Evolutionary conservation across 2,888 invertebrate species (phyloP), one percentile per base, ranked within the genome.

Genomic region (Agrilus cyanescens): DNA sequence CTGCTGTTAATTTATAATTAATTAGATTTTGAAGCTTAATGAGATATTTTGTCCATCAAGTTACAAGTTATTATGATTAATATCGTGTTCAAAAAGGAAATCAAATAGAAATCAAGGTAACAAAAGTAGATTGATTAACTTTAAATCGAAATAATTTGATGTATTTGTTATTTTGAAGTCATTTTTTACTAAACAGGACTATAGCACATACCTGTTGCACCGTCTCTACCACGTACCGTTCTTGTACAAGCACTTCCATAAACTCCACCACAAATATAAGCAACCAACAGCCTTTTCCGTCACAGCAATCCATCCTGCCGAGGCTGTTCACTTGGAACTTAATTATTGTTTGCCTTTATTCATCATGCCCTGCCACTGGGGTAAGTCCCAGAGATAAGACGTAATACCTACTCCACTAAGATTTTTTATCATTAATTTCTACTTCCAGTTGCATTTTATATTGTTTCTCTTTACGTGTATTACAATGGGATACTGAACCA

Each of bases 401-500:
- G n/a, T n/a, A 8, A 10, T 25, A 10, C 10, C 2, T 25, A 10
- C 25, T 25, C 10, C n/a, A n/a, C n/a, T n/a, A n/a, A n/a, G 10
- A 25, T 25, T 25, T 25, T 20, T 20, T 7, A 20, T 20, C n/a
- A n/a, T 4, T 6, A 15, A 16, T 2, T 10, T n/a, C 12, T 8
- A 10, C 44, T 64, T 66, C 30, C 53, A 73, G 72, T 64, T 33
- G 57, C 68, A 10, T 70, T 68, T 50, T 69, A 67, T 47, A 43
- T 51, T 1, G 57, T 71, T 1, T 63, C 69, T 8, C 46, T 75
- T n/a, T 78, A 77, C 59, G 74, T 73, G 29, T 84, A 81, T 61
- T 81, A 80, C 60, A 82, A 83, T 56, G 83, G 82, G 3, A 80
- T 84, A 56, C 72, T 84, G 48, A 81, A 82, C 61, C 85, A 85